These are phyloP conservation scores for Catharus minimus DNA, from an alignment of 2,113 vertebrate species.

Conservation along the genomic window DNA sequence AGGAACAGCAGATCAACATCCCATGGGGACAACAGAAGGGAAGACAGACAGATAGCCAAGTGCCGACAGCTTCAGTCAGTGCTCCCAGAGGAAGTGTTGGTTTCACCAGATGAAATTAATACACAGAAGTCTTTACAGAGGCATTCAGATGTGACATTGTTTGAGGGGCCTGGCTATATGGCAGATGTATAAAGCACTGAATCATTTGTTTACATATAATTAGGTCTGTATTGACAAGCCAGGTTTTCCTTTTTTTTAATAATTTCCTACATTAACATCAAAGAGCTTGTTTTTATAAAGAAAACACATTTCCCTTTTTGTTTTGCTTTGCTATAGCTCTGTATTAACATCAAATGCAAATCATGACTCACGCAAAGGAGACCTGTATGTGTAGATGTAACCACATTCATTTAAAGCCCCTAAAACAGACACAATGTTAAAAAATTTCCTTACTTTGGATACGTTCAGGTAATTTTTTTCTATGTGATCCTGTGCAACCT, in stretches of 20 bases:
- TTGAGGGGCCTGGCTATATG: slow-evolving; percentile 60
- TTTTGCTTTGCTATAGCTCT: neutral
- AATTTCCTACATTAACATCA: slow-evolving; percentile 72
- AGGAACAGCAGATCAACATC: slow-evolving; percentile 66
- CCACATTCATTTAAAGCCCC: neutral
- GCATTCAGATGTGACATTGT: slow-evolving; percentile 79
- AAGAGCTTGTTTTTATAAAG: slow-evolving; percentile 59
- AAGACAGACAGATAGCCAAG: slow-evolving; percentile 73
- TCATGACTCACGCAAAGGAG: neutral
- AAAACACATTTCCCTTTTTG: slow-evolving; percentile 60
- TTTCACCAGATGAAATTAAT: slow-evolving; percentile 75
- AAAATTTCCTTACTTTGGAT: neutral
- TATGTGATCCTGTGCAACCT: neutral
- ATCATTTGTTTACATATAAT: slow-evolving; percentile 74
- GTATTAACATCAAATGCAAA: slow-evolving; percentile 32
- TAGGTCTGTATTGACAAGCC: slow-evolving; percentile 68
- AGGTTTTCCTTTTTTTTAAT: slow-evolving; percentile 74
- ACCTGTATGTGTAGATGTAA: neutral
- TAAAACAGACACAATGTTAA: neutral
- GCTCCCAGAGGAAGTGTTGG: slow-evolving; percentile 81
- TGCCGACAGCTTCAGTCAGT: slow-evolving; percentile 82
- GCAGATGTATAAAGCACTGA: slow-evolving; percentile 73
- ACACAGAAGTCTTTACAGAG: slow-evolving; percentile 67
- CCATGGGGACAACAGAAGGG: slow-evolving; percentile 63
- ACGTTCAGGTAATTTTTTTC: neutral